phyloP scores from a whole-genome alignment of 2,888 invertebrate genomes.

The Heliconius cydno region DNA sequence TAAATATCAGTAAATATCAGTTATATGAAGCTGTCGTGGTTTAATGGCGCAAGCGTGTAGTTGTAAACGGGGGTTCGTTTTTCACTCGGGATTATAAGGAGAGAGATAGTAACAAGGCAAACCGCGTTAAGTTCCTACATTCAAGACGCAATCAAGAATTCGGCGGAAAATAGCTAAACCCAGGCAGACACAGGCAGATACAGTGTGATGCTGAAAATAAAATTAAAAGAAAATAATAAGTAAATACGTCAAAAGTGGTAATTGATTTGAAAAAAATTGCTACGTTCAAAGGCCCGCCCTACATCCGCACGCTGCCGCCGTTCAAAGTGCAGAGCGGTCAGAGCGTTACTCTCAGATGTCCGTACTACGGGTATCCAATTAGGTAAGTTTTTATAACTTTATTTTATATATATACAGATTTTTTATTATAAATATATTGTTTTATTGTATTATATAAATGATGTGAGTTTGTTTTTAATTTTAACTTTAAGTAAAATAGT shows the following conservation, averaged over 20 bases:
- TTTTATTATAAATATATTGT: neutral
- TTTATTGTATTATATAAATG: neutral
- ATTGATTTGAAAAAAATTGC: slow-evolving; percentile 39
- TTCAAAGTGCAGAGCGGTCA: slow-evolving; percentile 91
- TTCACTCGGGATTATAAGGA: too few relatives aligned
- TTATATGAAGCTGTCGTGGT: neutral
- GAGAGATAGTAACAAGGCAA: too few relatives aligned
- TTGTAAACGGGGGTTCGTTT: too few relatives aligned
- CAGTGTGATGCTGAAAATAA: neutral
- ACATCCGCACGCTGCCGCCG: slow-evolving; percentile 89
- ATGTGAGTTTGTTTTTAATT: too few relatives aligned
- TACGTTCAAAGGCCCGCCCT: slow-evolving; percentile 85
- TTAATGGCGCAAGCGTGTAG: too few relatives aligned
- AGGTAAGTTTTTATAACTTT: slow-evolving; percentile 62
- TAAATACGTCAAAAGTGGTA: slow-evolving; percentile 9
- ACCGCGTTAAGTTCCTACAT: too few relatives aligned
- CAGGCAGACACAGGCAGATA: neutral
- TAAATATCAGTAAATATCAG: neutral
- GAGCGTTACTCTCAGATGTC: slow-evolving; percentile 89
- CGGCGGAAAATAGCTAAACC: neutral
- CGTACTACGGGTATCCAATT: slow-evolving; percentile 93
- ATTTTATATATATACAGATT: neutral
- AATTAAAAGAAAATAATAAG: neutral
- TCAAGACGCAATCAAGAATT: neutral
- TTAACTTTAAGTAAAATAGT: too few relatives aligned